phyloP scores from a whole-genome alignment of 2,888 invertebrate genomes.

The Hypena proboscidalis region DNA sequence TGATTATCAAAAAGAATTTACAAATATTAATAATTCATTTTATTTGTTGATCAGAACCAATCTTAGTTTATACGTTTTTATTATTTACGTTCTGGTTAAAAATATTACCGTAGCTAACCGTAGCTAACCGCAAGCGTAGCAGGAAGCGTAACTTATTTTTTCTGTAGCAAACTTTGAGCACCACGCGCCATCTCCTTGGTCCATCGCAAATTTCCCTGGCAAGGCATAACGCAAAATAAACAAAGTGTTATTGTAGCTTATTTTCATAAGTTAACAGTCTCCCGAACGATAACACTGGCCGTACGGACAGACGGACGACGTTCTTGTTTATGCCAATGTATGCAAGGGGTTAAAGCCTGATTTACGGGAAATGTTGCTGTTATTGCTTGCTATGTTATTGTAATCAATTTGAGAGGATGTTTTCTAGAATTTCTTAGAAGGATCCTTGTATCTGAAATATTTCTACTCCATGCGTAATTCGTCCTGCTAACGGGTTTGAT shows the following conservation, averaged over 20 bases:
- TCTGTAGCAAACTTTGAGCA: conserved; percentile 62
- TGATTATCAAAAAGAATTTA: too few relatives aligned
- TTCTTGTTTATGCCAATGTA: conserved; percentile 59
- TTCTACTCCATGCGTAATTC: too few relatives aligned
- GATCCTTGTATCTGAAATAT: too few relatives aligned
- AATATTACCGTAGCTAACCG: too few relatives aligned
- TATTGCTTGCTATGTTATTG: conserved; percentile 31
- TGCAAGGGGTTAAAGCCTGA: conserved; percentile 25
- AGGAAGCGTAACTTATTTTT: too few relatives aligned
- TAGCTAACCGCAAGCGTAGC: too few relatives aligned
- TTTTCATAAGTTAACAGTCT: conserved; percentile 84
- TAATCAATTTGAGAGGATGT: conserved; percentile 11
- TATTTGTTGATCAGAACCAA: too few relatives aligned
- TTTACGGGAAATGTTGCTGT: conserved; percentile 34
- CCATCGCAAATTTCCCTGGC: conserved; percentile 73
- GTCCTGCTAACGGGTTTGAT: too few relatives aligned
- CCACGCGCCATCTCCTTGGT: conserved; percentile 56
- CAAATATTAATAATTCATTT: too few relatives aligned
- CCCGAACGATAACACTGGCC: conserved; percentile 42
- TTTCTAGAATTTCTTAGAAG: background rate
- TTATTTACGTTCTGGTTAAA: too few relatives aligned
- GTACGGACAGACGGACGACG: conserved; percentile 47
- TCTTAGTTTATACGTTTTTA: too few relatives aligned
- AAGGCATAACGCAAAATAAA: conserved; percentile 81
- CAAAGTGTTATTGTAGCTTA: conserved; percentile 84